phyloP scores from a whole-genome alignment of 2,797 vertebrate genomes.

The Sebastiscus albofasciatus region DNA sequence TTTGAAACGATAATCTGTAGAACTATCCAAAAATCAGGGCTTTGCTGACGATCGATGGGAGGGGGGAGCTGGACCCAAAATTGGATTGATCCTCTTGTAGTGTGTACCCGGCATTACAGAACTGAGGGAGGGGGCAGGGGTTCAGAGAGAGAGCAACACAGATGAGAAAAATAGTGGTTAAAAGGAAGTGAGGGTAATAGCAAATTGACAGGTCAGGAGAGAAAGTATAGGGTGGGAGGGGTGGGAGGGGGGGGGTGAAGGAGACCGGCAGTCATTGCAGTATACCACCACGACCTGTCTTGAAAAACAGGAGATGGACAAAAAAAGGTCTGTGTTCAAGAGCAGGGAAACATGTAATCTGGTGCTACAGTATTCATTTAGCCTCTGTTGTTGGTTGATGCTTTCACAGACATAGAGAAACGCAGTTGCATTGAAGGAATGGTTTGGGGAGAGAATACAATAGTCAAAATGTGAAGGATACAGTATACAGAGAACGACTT shows the following conservation, averaged over 20 bases:
- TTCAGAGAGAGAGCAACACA: not conserved
- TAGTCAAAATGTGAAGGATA: not conserved
- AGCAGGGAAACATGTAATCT: slow-evolving; percentile 1
- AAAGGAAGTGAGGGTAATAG: not conserved
- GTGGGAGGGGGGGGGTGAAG: not conserved
- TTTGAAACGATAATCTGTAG: no score
- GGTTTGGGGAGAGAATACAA: not conserved
- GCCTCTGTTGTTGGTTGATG: not conserved
- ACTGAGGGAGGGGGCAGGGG: not conserved
- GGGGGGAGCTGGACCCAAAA: no score
- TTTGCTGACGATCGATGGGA: no score
- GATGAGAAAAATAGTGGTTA: not conserved
- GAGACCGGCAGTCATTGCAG: not conserved
- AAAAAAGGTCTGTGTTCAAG: not conserved
- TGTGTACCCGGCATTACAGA: no score
- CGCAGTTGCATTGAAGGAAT: not conserved
- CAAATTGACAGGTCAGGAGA: not conserved
- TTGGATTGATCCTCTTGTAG: no score
- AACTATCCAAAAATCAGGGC: no score
- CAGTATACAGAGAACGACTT: not conserved
- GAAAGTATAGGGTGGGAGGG: not conserved
- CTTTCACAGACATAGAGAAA: not conserved
- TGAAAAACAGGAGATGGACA: slow-evolving; percentile 4
- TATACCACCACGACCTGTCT: not conserved
- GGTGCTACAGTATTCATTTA: not conserved